A percentile compares a stretch with the other conserved stretches of the same genome.
phyloP scores from a whole-genome alignment of 2,797 vertebrate genomes.

The Spondyliosoma cantharus region DNA sequence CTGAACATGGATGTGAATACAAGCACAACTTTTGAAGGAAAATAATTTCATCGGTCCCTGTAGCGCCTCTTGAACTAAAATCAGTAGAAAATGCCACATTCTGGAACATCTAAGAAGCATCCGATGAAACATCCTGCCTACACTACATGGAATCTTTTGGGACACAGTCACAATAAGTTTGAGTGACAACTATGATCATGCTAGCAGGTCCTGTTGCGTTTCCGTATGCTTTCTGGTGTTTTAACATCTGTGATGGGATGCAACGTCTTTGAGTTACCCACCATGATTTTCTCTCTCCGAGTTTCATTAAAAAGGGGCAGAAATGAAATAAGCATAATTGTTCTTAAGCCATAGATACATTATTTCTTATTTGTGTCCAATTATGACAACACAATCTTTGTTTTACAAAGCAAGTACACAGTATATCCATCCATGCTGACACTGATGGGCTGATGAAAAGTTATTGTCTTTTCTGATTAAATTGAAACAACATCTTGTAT shows the following conservation, averaged over 20 bases:
- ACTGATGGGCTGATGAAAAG: background rate
- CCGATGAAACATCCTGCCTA: slow-evolving; percentile 63
- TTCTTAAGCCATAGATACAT: background rate
- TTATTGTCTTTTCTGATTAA: slow-evolving; percentile 8
- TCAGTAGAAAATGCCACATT: slow-evolving; percentile 61
- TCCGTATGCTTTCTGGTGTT: slow-evolving; percentile 69
- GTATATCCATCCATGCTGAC: background rate
- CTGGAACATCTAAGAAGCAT: slow-evolving; percentile 53
- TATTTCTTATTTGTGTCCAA: background rate
- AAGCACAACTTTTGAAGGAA: slow-evolving; percentile 49
- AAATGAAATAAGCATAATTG: background rate
- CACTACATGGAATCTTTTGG: slow-evolving; percentile 63
- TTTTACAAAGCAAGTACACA: background rate
- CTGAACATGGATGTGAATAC: slow-evolving; percentile 49
- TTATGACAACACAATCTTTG: background rate
- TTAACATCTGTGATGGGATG: slow-evolving; percentile 69
- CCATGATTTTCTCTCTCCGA: slow-evolving; percentile 24
- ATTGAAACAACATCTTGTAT: background rate
- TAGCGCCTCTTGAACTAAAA: slow-evolving; percentile 59
- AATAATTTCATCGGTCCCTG: slow-evolving; percentile 60
- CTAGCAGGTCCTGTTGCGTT: slow-evolving; percentile 72
- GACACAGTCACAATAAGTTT: slow-evolving; percentile 66
- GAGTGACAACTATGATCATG: slow-evolving; percentile 81
- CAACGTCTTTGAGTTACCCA: slow-evolving; percentile 39
- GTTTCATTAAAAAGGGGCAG: slow-evolving; percentile 8